These are phyloP conservation scores for Empis stercorea DNA, from an alignment of 2,888 invertebrate genomes.

Conservation along the genomic window DNA sequence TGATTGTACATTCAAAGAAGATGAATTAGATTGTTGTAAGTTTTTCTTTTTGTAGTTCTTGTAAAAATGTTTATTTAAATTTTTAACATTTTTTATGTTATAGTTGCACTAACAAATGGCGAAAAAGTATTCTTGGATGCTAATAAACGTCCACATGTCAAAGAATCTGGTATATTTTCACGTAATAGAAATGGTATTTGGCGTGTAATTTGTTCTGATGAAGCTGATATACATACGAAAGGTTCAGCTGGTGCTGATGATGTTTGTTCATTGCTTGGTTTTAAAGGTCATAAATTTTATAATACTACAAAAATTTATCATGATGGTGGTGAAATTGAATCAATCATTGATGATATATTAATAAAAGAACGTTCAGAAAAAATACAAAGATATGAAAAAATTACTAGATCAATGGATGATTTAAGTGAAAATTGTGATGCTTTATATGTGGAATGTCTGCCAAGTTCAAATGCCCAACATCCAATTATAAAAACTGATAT, in stretches of 20 bases:
- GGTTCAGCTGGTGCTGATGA: constrained; percentile 38
- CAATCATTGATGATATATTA: constrained; percentile 12
- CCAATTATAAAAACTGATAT: constrained; percentile 21
- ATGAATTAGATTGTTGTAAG: constrained; percentile 70
- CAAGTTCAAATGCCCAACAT: constrained; percentile 20
- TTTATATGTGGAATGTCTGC: constrained; percentile 29
- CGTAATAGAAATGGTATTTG: constrained; percentile 48
- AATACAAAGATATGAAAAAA: neutral
- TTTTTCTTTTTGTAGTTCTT: neutral
- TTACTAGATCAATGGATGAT: neutral
- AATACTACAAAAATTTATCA: constrained; percentile 20
- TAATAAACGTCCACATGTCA: constrained; percentile 46
- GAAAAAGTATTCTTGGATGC: constrained; percentile 44
- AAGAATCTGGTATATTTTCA: constrained; percentile 48
- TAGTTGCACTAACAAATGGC: constrained; percentile 58
- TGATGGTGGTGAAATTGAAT: constrained; percentile 15
- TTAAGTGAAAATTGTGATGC: constrained; percentile 20
- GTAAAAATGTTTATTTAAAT: too few species aligned
- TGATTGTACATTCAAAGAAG: constrained; percentile 59
- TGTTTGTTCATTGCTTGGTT: constrained; percentile 56
- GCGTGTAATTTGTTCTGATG: constrained; percentile 50
- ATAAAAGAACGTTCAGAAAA: neutral
- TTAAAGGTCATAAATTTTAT: constrained; percentile 31
- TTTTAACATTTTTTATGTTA: neutral
- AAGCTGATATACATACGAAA: constrained; percentile 20